Evolutionary conservation across 2,113 vertebrate species (phyloP).

Genomic region (Amphilophus citrinellus): DNA sequence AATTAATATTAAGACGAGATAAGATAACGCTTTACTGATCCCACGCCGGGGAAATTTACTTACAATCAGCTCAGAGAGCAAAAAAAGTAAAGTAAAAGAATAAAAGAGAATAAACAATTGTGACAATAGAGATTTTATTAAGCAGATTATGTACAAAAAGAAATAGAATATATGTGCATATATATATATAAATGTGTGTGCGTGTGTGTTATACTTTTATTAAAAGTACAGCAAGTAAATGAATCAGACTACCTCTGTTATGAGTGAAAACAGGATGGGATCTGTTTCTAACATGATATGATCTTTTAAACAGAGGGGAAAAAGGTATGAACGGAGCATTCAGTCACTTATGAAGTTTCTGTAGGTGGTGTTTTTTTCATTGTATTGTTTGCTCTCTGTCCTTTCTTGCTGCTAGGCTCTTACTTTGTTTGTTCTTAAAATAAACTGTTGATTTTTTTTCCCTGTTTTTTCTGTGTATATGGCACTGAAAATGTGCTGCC

Average conservation of each 20-base stretch:
- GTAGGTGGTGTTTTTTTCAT: not conserved
- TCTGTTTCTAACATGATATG: not conserved
- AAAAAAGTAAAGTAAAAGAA: not conserved
- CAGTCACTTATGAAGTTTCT: not conserved
- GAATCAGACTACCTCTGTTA: not conserved
- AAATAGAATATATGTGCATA: too few species aligned
- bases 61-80: not conserved
- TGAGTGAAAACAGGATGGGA: not conserved
- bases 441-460: not conserved
- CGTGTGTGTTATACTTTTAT: not conserved
- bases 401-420: not conserved
- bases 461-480: not conserved
- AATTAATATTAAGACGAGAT: not conserved
- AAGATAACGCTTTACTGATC: not conserved
- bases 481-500: slow-evolving; percentile 1
- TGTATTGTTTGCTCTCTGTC: not conserved
- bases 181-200: too few species aligned
- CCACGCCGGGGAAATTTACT: slow-evolving; percentile 1
- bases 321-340: not conserved
- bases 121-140: not conserved
- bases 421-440: not conserved
- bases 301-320: not conserved
- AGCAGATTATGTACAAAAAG: not conserved
- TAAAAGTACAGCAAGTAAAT: not conserved
- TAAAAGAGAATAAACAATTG: not conserved